A percentile compares a stretch with the other conserved stretches of the same genome.
Conservation (phyloP, 1,140 invertebrate genomes). For the Tribolium madens region DNA sequence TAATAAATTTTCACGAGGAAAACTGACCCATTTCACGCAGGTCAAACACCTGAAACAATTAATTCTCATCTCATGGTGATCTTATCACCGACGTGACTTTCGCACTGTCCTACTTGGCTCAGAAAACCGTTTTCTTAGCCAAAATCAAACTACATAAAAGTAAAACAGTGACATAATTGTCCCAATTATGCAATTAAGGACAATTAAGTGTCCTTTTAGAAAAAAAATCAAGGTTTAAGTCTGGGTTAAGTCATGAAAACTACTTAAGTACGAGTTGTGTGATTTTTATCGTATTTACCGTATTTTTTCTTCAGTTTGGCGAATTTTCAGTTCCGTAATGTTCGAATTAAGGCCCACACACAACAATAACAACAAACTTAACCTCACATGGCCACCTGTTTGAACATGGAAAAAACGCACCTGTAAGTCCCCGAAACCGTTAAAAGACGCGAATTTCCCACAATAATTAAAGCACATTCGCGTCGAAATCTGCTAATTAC, state of each 20-base stretch:
- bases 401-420: constrained; percentile 19
- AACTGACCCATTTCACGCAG: not conserved
- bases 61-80: constrained; percentile 5
- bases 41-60: constrained; percentile 6
- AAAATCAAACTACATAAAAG: not conserved
- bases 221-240: constrained; percentile 1
- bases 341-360: not conserved
- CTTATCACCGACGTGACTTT: constrained; percentile 5
- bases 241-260: not conserved
- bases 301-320: constrained; percentile 55
- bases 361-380: constrained; percentile 48
- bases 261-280: not conserved
- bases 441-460: constrained; percentile 1
- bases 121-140: not conserved
- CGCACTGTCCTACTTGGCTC: constrained; percentile 8
- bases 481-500: constrained; percentile 18
- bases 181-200: constrained; percentile 6
- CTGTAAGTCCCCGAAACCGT: constrained; percentile 9
- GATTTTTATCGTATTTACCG: constrained; percentile 50
- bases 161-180: not conserved
- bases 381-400: constrained; percentile 54
- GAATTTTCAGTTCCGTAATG: constrained; percentile 8
- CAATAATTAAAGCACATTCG: constrained; percentile 15
- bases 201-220: not conserved
- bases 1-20: not conserved